phyloP scores from a whole-genome alignment of 2,797 vertebrate genomes.

The Furcifer pardalis region DNA sequence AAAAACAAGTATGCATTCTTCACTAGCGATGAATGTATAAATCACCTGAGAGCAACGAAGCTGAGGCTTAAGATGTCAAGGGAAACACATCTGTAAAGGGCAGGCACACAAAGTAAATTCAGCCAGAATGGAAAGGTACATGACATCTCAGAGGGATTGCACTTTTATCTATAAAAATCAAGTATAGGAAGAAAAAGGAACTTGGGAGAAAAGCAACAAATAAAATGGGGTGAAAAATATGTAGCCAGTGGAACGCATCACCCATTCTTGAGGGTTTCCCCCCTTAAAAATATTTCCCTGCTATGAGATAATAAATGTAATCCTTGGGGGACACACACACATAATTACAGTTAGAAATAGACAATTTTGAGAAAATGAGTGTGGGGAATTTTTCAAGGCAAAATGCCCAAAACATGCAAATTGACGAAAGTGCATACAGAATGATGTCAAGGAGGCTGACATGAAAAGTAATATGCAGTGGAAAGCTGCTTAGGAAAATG shows the following conservation, averaged over 20 bases:
- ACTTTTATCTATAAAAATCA: neutral
- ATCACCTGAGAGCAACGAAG: conserved; percentile 17
- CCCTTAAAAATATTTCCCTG: neutral
- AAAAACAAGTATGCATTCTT: neutral
- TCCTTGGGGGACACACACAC: neutral
- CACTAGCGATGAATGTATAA: neutral
- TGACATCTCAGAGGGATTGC: neutral
- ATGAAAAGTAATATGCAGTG: no score
- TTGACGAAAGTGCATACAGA: no score
- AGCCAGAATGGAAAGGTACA: neutral
- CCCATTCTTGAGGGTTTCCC: neutral
- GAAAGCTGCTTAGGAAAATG: no score
- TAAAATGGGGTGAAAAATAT: neutral
- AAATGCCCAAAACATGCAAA: neutral
- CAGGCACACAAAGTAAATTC: conserved; percentile 1
- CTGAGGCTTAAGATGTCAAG: neutral
- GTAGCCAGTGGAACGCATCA: neutral
- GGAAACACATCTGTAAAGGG: conserved; percentile 8
- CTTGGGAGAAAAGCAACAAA: neutral
- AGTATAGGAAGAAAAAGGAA: no score
- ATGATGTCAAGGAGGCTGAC: no score
- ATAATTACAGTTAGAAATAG: neutral
- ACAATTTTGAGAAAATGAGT: no score
- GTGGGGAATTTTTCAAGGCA: neutral
- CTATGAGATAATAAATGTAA: neutral